Conservation (phyloP, 2,113 vertebrate species). For the Hippopotamus amphibius region DNA sequence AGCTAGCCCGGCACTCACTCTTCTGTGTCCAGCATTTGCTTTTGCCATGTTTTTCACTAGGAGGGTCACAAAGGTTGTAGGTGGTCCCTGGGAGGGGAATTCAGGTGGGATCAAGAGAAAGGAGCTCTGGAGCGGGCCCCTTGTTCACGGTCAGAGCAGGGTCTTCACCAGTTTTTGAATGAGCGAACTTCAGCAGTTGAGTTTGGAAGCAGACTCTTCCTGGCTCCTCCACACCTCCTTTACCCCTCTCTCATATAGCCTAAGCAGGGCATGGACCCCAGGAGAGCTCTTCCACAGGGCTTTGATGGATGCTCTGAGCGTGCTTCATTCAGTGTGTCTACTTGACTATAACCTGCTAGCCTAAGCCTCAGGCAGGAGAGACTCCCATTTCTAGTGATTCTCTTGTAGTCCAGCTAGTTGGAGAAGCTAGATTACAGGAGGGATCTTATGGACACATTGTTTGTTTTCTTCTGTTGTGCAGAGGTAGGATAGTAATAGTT, state of each 20-base stretch:
- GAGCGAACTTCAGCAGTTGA: neutral
- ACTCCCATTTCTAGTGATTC: neutral
- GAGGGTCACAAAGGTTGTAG: neutral
- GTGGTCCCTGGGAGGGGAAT: no score
- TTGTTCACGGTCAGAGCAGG: neutral
- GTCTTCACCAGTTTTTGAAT: neutral
- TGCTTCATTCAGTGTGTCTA: neutral
- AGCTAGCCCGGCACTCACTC: neutral
- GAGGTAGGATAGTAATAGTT: neutral
- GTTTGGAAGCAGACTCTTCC: neutral
- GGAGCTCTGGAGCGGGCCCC: fast-evolving
- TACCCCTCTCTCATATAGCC: neutral
- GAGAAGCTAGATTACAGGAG: neutral
- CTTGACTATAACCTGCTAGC: neutral
- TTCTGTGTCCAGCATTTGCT: neutral
- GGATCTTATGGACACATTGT: neutral
- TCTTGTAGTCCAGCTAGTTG: neutral
- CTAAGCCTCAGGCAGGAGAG: neutral
- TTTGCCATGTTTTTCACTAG: slow-evolving; percentile 7
- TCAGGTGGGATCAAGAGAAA: neutral
- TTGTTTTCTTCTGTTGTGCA: neutral
- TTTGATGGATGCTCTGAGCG: neutral
- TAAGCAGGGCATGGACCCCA: neutral
- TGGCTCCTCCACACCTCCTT: neutral
- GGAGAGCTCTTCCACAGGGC: neutral